Conservation (phyloP, 1,140 invertebrate genomes). For the Drosophila baimaii region DNA sequence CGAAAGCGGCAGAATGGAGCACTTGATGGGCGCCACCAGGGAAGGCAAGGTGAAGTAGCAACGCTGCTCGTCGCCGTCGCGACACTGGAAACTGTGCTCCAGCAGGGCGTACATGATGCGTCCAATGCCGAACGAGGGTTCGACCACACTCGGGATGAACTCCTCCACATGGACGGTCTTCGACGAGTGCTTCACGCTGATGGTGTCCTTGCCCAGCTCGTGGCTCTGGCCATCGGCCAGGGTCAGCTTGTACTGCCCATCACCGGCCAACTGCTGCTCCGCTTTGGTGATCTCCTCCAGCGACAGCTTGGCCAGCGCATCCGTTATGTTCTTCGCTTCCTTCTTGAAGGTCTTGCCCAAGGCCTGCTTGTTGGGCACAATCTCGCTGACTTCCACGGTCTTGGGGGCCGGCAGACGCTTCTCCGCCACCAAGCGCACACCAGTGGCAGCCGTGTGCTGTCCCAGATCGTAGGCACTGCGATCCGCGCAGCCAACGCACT, state of each 20-base stretch:
- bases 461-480: conserved; percentile 98
- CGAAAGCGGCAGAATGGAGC: conserved; percentile 97
- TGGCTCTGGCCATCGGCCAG: conserved; percentile 86
- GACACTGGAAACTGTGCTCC: conserved; percentile 97
- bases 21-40: conserved; percentile 97
- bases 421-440: conserved; percentile 95
- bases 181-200: conserved; percentile 91
- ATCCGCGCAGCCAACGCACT: conserved; percentile 99
- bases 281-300: conserved; percentile 87
- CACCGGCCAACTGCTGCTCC: conserved; percentile 85
- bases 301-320: conserved; percentile 88
- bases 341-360: conserved; percentile 98
- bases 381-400: conserved; percentile 90
- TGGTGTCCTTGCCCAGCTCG: conserved; percentile 90
- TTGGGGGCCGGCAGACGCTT: conserved; percentile 94
- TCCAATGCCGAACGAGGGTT: conserved; percentile 99
- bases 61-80: conserved; percentile 97
- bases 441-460: conserved; percentile 97
- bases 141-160: conserved; percentile 98
- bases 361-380: conserved; percentile 92
- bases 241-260: conserved; percentile 54
- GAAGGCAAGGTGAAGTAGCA: conserved; percentile 96
- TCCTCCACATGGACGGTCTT: conserved; percentile 98
- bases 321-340: conserved; percentile 94
- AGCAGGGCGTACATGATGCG: conserved; percentile 98